Evolutionary conservation across 2,888 invertebrate genomes (phyloP).

Genomic region (Teleiodes luculella): DNA sequence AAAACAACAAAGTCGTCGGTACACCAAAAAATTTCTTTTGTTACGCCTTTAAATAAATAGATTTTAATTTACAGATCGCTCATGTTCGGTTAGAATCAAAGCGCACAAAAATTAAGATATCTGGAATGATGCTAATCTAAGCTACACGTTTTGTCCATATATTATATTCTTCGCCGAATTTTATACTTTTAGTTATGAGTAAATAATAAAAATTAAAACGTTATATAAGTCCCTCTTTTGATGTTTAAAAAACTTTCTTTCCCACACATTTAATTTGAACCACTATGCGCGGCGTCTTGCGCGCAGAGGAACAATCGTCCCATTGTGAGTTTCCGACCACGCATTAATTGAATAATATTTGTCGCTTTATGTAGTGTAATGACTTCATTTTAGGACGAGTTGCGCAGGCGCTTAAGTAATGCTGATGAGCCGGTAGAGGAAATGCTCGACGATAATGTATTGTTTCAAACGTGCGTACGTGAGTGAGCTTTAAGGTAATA

Average conservation of each 20-base stretch:
- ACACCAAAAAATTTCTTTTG: too few species aligned
- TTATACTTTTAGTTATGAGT: too few species aligned
- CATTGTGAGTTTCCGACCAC: slow-evolving; percentile 50
- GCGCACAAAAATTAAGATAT: too few species aligned
- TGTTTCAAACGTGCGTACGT: not conserved
- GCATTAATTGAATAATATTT: slow-evolving; percentile 56
- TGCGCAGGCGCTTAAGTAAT: slow-evolving; percentile 21
- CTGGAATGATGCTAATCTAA: too few species aligned
- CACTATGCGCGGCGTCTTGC: slow-evolving; percentile 25
- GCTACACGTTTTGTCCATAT: too few species aligned
- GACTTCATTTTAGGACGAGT: slow-evolving; percentile 47
- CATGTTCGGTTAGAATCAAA: too few species aligned
- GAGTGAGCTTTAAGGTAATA: not conserved
- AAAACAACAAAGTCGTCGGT: too few species aligned
- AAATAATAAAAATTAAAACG: too few species aligned
- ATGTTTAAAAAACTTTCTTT: not conserved
- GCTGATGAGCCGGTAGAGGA: slow-evolving; percentile 8
- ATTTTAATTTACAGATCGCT: too few species aligned
- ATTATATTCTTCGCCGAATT: too few species aligned
- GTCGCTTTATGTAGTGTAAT: slow-evolving; percentile 44
- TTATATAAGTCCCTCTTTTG: too few species aligned
- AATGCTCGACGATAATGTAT: slow-evolving; percentile 3
- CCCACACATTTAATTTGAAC: not conserved
- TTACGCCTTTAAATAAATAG: too few species aligned
- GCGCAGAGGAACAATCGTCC: slow-evolving; percentile 45